Base-by-base conservation (phyloP, 2,888 invertebrate species). In the Andrena bucephala region DNA sequence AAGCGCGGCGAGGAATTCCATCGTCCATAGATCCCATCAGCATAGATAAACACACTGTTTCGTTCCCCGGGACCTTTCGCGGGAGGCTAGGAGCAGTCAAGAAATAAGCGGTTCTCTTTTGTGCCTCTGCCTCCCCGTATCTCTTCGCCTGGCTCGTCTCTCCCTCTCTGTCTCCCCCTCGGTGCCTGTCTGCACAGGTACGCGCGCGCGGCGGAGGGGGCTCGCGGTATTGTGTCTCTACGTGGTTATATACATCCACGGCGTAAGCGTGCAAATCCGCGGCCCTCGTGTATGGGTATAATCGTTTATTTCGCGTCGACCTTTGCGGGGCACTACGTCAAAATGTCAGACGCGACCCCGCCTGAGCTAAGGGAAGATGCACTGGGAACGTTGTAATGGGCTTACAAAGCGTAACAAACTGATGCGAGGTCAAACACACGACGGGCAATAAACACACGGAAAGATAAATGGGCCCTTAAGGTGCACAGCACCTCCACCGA, bases 361-460 rank as follows among this genome's bases (percentile, higher is more conserved):
- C 93, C 93, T 92, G 91, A 86, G 92, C 90, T 87, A 87, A 90
- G 87, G 88, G 86, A 87, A 92, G 91, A 92, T 93, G 90, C 92
- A 93, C 92, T 92, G 92, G 92, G 92, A 92, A 91, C 91, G 89
- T 89, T 91, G 92, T 94, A 94, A 93, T 94, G 93, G 94, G 93
- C 93, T 93, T 92, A 94, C 94, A 93, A 94, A 94, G 93, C 94
- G 93, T 93, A 94, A 94, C 94, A 93, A 94, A 94, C 93, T 93
- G 93, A 93, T 93, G 93, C 92, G 92, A 93, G 93, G 93, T 93
- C 93, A 93, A 93, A 91, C 92, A 93, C 91, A 93, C 90, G 93
- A 94, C 92, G 93, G 92, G 93, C 93, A 93, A 93, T 93, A 94
- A 93, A 94, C 93, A 94, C 92, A 92, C 92, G 92, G 91, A 88